Conservation (phyloP, 2,797 vertebrate genomes). For the Sciurus vulgaris region DNA sequence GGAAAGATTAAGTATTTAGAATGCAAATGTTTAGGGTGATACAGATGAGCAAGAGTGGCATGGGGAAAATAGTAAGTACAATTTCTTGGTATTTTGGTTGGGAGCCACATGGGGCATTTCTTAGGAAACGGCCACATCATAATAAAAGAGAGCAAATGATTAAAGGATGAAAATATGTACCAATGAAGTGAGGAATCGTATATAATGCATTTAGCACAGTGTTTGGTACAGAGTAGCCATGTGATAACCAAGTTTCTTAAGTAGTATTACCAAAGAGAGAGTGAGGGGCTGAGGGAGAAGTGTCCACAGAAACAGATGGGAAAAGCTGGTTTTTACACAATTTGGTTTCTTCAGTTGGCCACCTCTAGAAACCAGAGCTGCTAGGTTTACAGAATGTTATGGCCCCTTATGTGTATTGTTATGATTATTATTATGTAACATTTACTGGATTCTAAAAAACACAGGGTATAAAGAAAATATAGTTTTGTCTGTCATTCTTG, state of each 20-base stretch:
- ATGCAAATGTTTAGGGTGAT: neutral
- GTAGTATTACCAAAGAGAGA: neutral
- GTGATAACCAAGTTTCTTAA: neutral
- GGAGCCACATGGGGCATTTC: neutral
- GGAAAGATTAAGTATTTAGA: constrained; percentile 23
- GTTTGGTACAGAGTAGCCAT: neutral
- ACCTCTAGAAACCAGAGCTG: neutral
- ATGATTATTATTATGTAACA: neutral
- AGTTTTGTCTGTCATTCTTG: neutral
- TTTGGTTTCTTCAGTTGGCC: neutral
- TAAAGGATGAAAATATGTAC: neutral
- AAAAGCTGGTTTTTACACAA: neutral
- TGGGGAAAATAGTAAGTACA: neutral
- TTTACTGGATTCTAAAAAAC: neutral
- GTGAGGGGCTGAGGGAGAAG: too few relatives aligned
- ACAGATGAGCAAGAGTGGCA: neutral
- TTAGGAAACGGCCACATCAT: neutral
- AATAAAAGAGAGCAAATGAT: neutral
- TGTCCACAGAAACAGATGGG: neutral
- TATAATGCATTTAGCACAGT: neutral
- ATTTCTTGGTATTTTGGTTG: neutral
- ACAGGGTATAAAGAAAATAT: neutral
- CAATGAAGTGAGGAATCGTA: neutral
- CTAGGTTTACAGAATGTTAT: neutral
- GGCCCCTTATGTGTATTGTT: neutral